A percentile compares a stretch with the other conserved stretches of the same genome.
phyloP scores from a whole-genome alignment of 1,140 invertebrate genomes.

The Meloidogyne hapla region DNA sequence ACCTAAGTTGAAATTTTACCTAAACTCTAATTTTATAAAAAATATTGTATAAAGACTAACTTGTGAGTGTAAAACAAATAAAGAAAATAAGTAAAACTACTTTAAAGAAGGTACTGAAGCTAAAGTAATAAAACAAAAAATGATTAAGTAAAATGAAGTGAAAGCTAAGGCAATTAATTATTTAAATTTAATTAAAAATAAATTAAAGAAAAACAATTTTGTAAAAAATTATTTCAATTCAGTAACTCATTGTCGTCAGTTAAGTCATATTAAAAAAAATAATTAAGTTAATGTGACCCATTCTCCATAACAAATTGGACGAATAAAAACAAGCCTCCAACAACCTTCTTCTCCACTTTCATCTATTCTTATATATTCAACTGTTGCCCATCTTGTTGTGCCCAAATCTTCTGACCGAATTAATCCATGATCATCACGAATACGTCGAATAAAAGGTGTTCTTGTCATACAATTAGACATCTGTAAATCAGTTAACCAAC shows the following conservation, averaged over 20 bases:
- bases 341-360: constrained; percentile 6
- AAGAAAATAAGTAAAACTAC: no score
- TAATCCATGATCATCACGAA: constrained; percentile 14
- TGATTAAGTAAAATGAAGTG: no score
- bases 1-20: no score
- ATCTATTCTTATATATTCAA: constrained; percentile 11
- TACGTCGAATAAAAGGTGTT: constrained; percentile 14
- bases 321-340: constrained; percentile 21
- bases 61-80: no score
- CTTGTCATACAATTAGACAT: neutral
- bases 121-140: no score
- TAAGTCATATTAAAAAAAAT: neutral
- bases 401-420: neutral
- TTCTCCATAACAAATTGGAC: neutral
- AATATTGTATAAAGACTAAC: no score
- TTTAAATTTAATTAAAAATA: no score
- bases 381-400: constrained; percentile 13
- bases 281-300: neutral
- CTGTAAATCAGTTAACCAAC: constrained; percentile 2
- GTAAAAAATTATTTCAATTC: neutral
- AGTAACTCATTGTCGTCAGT: no score
- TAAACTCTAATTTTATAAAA: no score
- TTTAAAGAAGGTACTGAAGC: no score
- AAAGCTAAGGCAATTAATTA: no score
- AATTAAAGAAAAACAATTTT: neutral